Evolutionary conservation across 37 sponge, comb jelly and placozoan genomes (phyloP), one percentile per base, ranked within the genome.

Genomic region (Bolinopsis microptera): DNA sequence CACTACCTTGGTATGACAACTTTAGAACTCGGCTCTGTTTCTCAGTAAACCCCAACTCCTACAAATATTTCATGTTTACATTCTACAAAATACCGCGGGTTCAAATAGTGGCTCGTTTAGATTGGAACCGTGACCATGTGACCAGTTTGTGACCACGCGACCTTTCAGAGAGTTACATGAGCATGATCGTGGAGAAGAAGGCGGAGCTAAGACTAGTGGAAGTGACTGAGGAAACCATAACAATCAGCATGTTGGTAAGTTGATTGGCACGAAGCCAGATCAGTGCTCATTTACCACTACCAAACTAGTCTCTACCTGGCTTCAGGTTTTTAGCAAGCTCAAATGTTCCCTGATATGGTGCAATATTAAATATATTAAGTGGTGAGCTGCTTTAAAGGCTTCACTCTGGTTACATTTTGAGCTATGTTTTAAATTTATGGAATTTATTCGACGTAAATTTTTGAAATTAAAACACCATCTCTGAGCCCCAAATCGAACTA

Each of bases 171-270:
- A 38, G 90, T 3, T 41, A 86, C 61, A 86, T 86, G 61, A 33
- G 90, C 30, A 41, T 86, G 41, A 41, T 86, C 31, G 61, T 41
- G 34, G 90, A 27, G 48, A 41, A 39, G 30, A 86, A 86, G 61
- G 36, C 36, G 61, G 90, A 41, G 27, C 22, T 86, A 48, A 38
- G 36, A 86, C 61, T 86, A 3, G n/a, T 86, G 40, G 90, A 86
- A 34, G 36, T 86, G 21, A 86, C 90, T 24, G 90, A 86, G 61
- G 90, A 86, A 39, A 86, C 41, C 31, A 86, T 86, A 24, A 41
- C 90, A 41, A 86, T 86, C 61, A 86, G 61, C 61, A 86, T 41
- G 16, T 27, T 86, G 90, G 90, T 86, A 16, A 86, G 90, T 41
- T 13, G 30, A 34, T n/a, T 70, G 74, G 25, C 74, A 70, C 24